Evolutionary conservation across 2,888 invertebrate species (phyloP), one percentile per base, ranked within the genome.

Genomic region (Cryptocephalus primarius): DNA sequence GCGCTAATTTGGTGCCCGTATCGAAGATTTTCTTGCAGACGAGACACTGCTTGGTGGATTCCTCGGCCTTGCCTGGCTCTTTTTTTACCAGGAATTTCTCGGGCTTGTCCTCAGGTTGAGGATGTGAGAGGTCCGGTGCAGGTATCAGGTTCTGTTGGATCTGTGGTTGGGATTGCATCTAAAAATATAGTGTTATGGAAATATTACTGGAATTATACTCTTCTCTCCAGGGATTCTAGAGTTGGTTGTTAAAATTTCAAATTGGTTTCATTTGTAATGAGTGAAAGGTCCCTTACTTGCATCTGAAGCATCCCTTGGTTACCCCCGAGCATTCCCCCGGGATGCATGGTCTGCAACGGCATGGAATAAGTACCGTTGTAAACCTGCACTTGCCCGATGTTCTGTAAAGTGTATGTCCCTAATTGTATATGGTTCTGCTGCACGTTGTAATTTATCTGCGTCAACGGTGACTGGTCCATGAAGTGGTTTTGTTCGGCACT

Each of bases 1-100:
- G 57, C n/a, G 11, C 10, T 12, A 40, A 13, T 13, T 14, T 40
- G 40, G 14, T 40, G 11, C 63, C 55, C 8, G 67, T 69, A 14
- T 59, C 56, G 56, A 71, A 72, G 10, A 62, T 50, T 60, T 70
- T 70, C 46, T 62, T 66, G 55, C 70, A 70, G 4, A 62, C 66
- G 1, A 58, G 49, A 52, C 70, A 70, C 47, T 67, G 67, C 55
- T 67, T 69, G 38, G 58, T 60, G 31, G 53, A 41, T 32, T 61
- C 59, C 10, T 54, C 51, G n/a, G 36, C n/a, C 12, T 36, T 36
- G 36, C 36, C 12, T 9, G 13, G 9, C 33, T 40, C 58, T 58
- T 48, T 59, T 39, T 48, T 47, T 32, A 42, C 36, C 43, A 36
- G 36, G 22, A 22, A 22, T 6, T 22, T 22, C 22, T 22, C 22